Base-by-base conservation (phyloP, 2,888 invertebrate species). In the Xylota sylvarum region DNA sequence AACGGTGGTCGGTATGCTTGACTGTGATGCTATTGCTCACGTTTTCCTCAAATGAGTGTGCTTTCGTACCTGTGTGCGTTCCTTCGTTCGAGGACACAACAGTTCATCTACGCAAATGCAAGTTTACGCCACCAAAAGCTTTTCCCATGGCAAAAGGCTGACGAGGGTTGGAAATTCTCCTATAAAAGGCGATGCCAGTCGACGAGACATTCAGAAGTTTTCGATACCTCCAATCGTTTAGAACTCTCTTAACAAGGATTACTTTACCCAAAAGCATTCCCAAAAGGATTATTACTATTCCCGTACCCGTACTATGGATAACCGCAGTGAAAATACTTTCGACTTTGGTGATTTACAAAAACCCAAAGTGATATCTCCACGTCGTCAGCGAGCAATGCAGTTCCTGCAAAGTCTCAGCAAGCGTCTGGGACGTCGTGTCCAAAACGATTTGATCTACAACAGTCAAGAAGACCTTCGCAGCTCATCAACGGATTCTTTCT, bases 391-490 rank as follows among this genome's bases (percentile, higher is more conserved):
- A 48, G 86, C 88, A 5, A 69, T 84, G 77, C 82, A 88, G 19
- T 88, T 88, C 40, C n/a, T 88, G 73, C 84, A 88, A 10, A 87
- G 69, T 37, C 83, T 88, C 55, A 81, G 88, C 55, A 87, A 82
- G 40, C 87, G 87, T 23, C 65, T 87, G 4, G 82, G 87, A 14
- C 84, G 82, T 60, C 88, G 87, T 6, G 55, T 69, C 6, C 84
- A 82, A 30, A 84, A 82, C 52, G 87, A 87, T 88, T 88, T 90
- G 56, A 90, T 92, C 37, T 92, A 92, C 88, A 93, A 92, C 85
- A 93, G 93, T 83, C 94, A 94, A 87, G 93, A 93, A 35, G 93
- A 93, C 73, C 91, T 93, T 69, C 91, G 93, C 67, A 93, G 93
- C 69, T 91, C 91, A 17, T 92, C 92, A 1, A 92, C 92, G 3